Base-by-base conservation (phyloP, 2,113 vertebrate genomes). In the Cyprinus carpio region DNA sequence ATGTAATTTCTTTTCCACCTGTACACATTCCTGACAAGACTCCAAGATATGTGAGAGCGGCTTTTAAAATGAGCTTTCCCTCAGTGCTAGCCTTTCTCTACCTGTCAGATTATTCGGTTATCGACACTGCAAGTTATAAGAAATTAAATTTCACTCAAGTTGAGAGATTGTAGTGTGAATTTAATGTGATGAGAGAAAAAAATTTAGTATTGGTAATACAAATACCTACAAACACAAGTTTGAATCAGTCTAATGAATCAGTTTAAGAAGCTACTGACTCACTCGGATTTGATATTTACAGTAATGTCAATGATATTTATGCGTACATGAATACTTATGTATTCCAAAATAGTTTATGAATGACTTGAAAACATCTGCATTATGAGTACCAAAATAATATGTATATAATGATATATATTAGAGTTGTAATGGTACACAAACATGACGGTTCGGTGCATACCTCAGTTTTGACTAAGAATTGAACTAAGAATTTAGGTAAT, bases 1-100 rank as follows among this genome's bases (percentile, higher is more conserved):
- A 84, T 78, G 87, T 90, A 85, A 89, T 75, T 90, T 89, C 84
- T 88, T 91, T 87, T 86, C 91, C 60, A 29, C 20, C 49, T 49
- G 77, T 69, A 51, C 74, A 84, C 64, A 83, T 75, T 75, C n/a
- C 74, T 75, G 74, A 75, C 43, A 75, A 75, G n/a, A 49, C 72
- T 75, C 23, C 72, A 49, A 71, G 69, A 72, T 72, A 72, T 40
- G 34, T 72, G 20, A 72, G 69, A 72, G 34, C 11, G 69, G 37
- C 10, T 72, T 72, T 40, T 23, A 72, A 72, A 72, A 72, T 40
- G 34, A 72, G 69, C 34, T 40, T 72, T 71, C 67, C 67, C 34
- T 71, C 67, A n/a, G 67, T 4, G 2, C 67, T 23, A n/a, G 34
- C 34, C 31, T 71, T 37, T 71, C 18, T 71, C 34, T 71, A 58